Conservation (phyloP, 2,113 vertebrate species). For the Perca fluviatilis region DNA sequence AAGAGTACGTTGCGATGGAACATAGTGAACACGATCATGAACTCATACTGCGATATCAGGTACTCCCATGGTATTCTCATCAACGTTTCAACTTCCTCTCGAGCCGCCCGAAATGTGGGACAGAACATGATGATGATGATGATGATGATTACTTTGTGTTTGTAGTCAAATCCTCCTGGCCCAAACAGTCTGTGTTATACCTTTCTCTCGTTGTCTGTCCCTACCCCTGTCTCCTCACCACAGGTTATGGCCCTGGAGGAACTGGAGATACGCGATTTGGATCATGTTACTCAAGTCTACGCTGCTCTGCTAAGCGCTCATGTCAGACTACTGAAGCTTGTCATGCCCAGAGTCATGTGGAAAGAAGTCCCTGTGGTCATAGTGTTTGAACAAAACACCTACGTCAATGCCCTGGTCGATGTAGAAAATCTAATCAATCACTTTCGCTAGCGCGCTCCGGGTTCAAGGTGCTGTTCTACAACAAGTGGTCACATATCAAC, state of each 20-base stretch:
- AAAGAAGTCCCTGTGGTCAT: slow-evolving; percentile 8
- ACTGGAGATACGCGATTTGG: slow-evolving; percentile 25
- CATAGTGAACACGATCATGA: neutral
- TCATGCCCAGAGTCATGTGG: slow-evolving; percentile 9
- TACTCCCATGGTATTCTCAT: neutral
- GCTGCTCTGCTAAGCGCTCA: slow-evolving; percentile 10
- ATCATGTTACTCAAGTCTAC: slow-evolving; percentile 20
- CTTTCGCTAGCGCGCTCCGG: neutral
- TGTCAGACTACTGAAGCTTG: slow-evolving; percentile 2
- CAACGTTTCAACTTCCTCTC: rapidly evolving
- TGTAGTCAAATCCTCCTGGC: no score
- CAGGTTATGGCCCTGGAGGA: slow-evolving; percentile 26
- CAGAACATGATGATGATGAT: neutral
- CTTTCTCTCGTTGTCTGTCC: no score
- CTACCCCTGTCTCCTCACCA: rapidly evolving
- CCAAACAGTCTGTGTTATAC: no score
- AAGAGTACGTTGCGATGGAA: slow-evolving; percentile 1
- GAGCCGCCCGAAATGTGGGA: neutral
- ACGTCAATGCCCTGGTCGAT: neutral
- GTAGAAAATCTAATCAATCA: slow-evolving; percentile 14
- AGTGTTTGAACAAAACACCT: slow-evolving; percentile 45
- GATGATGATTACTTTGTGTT: no score
- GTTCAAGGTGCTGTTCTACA: slow-evolving; percentile 18
- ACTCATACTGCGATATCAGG: neutral
- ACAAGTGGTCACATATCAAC: slow-evolving; percentile 12